Conservation (phyloP, 2,888 invertebrate genomes). For the Mimas tiliae region DNA sequence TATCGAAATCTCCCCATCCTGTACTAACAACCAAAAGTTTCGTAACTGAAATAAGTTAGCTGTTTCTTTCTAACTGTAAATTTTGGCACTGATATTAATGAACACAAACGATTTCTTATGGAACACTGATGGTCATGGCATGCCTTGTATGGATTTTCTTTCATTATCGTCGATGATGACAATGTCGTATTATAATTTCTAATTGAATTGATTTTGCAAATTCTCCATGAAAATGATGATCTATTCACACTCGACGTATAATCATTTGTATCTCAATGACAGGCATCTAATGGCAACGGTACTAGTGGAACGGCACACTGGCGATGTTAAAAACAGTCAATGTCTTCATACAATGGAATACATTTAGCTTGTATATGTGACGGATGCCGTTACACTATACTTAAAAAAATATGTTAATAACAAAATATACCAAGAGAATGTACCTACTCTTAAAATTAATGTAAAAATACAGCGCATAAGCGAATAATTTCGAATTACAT, state of each 20-base stretch:
- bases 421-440: neutral
- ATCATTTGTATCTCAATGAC: constrained; percentile 44
- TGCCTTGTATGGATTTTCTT: constrained; percentile 1
- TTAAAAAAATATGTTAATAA: constrained; percentile 3
- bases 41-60: constrained; percentile 16
- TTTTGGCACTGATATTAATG: constrained; percentile 35
- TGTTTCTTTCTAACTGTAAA: constrained; percentile 42
- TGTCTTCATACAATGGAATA: constrained; percentile 11
- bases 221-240: constrained; percentile 31
- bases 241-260: constrained; percentile 41
- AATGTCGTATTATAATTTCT: constrained; percentile 25
- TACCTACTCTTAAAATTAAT: neutral
- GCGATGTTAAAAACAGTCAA: constrained; percentile 24
- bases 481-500: no score
- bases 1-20: constrained; percentile 45
- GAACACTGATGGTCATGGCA: neutral
- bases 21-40: constrained; percentile 43
- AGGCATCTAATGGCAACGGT: constrained; percentile 47
- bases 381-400: constrained; percentile 30
- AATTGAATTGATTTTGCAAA: constrained; percentile 24
- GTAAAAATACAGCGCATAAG: neutral
- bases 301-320: constrained; percentile 35
- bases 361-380: constrained; percentile 29
- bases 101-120: neutral
- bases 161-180: constrained; percentile 32